Conservation (phyloP, 2,113 vertebrate genomes). For the Chaetorhynchus papuensis region DNA sequence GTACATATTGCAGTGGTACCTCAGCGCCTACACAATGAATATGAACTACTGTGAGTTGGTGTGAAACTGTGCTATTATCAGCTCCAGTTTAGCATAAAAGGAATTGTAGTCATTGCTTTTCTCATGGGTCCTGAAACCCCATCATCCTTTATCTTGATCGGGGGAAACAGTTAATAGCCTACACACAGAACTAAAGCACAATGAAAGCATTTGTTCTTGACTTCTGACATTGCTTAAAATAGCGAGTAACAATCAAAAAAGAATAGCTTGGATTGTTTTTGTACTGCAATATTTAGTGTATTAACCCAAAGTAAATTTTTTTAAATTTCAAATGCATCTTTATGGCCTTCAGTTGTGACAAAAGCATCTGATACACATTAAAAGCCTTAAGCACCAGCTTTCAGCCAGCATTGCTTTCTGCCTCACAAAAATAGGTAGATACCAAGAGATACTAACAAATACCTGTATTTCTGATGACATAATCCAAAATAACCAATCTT, state of each 20-base stretch:
- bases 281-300: background rate
- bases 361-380: background rate
- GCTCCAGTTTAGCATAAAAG: background rate
- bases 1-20: background rate
- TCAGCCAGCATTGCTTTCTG: background rate
- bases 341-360: background rate
- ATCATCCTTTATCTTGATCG: background rate
- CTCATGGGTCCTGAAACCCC: background rate
- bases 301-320: background rate
- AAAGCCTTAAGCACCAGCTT: background rate
- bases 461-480: constrained; percentile 97
- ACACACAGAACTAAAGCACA: background rate
- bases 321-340: background rate
- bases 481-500: constrained; percentile 91
- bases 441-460: background rate
- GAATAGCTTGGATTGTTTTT: background rate
- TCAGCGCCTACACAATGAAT: background rate
- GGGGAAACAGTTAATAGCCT: background rate
- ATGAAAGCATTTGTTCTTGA: background rate
- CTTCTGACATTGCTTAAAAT: background rate
- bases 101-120: background rate
- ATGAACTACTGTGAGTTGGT: background rate
- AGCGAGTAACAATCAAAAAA: background rate
- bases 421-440: background rate
- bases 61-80: background rate